Evolutionary conservation across 2,888 invertebrate genomes (phyloP).

Genomic region (Drosophila heteroneura): DNA sequence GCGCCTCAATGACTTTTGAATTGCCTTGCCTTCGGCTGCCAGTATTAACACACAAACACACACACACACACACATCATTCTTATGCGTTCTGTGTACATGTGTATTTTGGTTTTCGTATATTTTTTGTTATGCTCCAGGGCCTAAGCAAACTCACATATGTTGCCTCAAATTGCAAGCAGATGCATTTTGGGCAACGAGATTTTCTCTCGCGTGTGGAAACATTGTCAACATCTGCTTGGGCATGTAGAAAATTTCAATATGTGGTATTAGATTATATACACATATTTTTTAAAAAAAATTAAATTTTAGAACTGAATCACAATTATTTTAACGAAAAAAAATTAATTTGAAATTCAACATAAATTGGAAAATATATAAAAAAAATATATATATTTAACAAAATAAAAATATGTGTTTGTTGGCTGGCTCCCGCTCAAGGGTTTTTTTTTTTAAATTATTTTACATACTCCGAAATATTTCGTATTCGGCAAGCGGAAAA

Average conservation of each 20-base stretch:
- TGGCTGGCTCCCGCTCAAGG: not conserved
- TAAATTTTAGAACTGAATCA: not conserved
- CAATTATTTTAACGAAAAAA: not conserved
- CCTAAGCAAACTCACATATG: conserved; percentile 64
- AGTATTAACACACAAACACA: conserved; percentile 49
- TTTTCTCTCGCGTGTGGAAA: conserved; percentile 32
- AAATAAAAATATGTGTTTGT: not conserved
- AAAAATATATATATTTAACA: not conserved
- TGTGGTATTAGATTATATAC: not conserved
- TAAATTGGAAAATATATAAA: not conserved
- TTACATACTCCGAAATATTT: not conserved
- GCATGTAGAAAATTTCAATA: not conserved
- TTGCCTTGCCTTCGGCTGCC: conserved; percentile 81
- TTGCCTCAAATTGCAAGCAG: conserved; percentile 66
- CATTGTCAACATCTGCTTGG: conserved; percentile 43
- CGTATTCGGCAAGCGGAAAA: not conserved
- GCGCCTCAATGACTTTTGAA: conserved; percentile 82
- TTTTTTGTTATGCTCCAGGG: conserved; percentile 45
- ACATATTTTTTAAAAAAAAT: not conserved
- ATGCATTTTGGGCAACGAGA: conserved; percentile 37
- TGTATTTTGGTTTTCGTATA: conserved; percentile 33
- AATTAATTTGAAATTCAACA: not conserved
- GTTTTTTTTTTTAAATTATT: too few species aligned
- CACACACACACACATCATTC: conserved; percentile 24
- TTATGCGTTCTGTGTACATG: conserved; percentile 41